Evolutionary conservation across 2,888 invertebrate species (phyloP).

Genomic region (Pandemis corylana): DNA sequence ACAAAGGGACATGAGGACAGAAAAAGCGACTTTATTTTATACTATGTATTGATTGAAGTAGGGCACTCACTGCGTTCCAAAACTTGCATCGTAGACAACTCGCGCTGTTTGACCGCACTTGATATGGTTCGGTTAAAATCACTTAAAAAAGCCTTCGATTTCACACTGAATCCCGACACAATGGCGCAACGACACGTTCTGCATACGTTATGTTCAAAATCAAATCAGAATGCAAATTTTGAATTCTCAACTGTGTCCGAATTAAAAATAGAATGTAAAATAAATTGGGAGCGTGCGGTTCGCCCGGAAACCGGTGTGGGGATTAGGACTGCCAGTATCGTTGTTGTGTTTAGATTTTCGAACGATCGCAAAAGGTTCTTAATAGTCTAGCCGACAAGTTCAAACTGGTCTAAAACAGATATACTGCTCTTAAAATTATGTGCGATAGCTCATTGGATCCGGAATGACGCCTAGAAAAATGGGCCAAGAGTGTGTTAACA

Average conservation of each 20-base stretch:
- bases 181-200: not conserved
- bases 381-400: too few relatives aligned
- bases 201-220: not conserved
- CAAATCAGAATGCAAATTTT: slow-evolving; percentile 30
- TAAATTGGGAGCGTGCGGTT: slow-evolving; percentile 19
- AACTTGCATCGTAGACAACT: too few relatives aligned
- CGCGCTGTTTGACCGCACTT: too few relatives aligned
- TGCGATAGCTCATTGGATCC: too few relatives aligned
- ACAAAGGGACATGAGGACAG: too few relatives aligned
- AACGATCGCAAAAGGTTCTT: not conserved
- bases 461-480: too few relatives aligned
- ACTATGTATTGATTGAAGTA: too few relatives aligned
- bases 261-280: slow-evolving; percentile 33
- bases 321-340: not conserved
- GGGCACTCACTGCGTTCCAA: too few relatives aligned
- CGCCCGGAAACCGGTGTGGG: slow-evolving; percentile 5
- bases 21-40: too few relatives aligned
- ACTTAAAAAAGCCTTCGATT: not conserved
- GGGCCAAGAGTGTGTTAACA: too few relatives aligned
- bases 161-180: not conserved
- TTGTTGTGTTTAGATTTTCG: not conserved
- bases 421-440: too few relatives aligned
- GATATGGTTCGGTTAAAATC: not conserved
- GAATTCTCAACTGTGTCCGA: slow-evolving; percentile 15
- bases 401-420: too few relatives aligned